Conservation (phyloP, 2,888 invertebrate genomes). For the Anoncus sp. region DNA sequence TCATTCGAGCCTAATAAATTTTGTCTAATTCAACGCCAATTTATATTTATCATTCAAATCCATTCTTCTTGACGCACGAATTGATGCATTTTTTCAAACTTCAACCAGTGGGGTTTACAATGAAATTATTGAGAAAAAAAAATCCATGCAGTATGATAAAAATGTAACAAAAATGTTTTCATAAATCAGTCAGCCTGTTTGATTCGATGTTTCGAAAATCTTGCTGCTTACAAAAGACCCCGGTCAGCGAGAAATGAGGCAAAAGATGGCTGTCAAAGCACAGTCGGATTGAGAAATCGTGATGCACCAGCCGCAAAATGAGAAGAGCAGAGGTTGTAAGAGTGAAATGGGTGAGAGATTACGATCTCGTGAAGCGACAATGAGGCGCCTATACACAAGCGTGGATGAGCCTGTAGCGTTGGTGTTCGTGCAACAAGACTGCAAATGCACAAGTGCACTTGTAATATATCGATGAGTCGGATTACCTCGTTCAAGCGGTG, state of each 20-base stretch:
- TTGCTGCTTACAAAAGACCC: background rate
- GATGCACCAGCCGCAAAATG: conserved; percentile 28
- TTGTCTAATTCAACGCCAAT: too few relatives aligned
- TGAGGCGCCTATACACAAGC: conserved; percentile 47
- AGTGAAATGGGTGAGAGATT: conserved; percentile 33
- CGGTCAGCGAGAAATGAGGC: conserved; percentile 19
- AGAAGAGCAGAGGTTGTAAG: conserved; percentile 13
- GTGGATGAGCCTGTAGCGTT: conserved; percentile 19
- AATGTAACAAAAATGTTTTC: background rate
- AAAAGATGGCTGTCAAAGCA: conserved; percentile 10
- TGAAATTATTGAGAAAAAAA: too few relatives aligned
- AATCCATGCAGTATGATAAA: background rate
- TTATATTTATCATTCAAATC: too few relatives aligned
- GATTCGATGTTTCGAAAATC: background rate
- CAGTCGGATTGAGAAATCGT: conserved; percentile 14
- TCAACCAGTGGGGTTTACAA: too few relatives aligned
- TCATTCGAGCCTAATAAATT: too few relatives aligned
- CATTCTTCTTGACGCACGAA: too few relatives aligned
- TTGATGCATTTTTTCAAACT: too few relatives aligned
- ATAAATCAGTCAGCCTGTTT: background rate
- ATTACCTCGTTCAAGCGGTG: conserved; percentile 11
- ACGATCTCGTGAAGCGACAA: conserved; percentile 45
- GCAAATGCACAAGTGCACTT: conserved; percentile 19
- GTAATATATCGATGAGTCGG: conserved; percentile 18
- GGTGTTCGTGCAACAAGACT: conserved; percentile 22